Base-by-base conservation (phyloP, 1,140 invertebrate genomes). In the Temnothorax longispinosus region DNA sequence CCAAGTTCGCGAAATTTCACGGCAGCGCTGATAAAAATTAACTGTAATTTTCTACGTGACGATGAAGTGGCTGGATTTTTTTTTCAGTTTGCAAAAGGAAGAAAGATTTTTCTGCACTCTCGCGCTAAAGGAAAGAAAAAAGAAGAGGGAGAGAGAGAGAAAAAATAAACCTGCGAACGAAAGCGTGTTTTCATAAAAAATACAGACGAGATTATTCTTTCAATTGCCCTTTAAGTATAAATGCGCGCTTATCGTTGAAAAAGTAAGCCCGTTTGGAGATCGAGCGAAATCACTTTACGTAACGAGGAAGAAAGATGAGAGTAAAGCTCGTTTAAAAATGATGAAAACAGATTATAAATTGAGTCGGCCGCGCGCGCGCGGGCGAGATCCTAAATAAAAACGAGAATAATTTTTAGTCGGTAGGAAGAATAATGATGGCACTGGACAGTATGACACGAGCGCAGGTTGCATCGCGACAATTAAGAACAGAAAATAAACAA, bases 311-410 rank as follows among this genome's bases (percentile, higher is more conserved):
- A 18, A 54, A 11, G 41, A 60, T n/a, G 56, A 60, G 35, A 32
- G 27, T 74, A 35, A 35, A 60, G 56, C 54, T 60, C 27, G 67
- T 50, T 82, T 60, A 58, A 75, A 74, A 84, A 62, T 62, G 38
- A 75, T 75, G 54, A 84, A 62, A 84, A 84, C 58, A 72, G 27
- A 84, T 84, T 75, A 84, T 75, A 75, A 84, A 84, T 75, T 74
- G 27, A 74, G 27, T 41, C 15, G 11, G 18, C 52, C 21, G 27
- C 27, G 13, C 60, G 21, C 27, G 13, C 60, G 21, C 10, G 1
- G 27, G 27, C 27, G 27, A 27, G 27, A 27, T 5, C 35, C 21
- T 27, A 27, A 72, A 38, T 75, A 47, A 84, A 84, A 75, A 84
- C 32, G 32, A 50, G 54, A 75, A 75, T 75, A 82, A 75, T 54